Base-by-base conservation (phyloP, 2,113 vertebrate species). In the Vidua chalybeata region DNA sequence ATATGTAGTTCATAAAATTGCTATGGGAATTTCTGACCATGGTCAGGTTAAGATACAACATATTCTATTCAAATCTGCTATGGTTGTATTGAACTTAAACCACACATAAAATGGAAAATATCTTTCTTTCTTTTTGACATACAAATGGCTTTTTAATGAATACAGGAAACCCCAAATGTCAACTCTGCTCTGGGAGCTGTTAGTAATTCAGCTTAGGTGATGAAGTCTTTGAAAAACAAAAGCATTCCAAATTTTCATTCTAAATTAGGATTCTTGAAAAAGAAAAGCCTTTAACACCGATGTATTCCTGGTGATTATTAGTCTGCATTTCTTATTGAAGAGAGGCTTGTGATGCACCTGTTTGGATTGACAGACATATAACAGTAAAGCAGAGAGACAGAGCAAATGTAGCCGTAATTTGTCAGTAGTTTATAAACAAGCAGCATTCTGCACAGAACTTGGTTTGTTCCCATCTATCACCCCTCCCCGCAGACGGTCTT, bases 391-490 rank as follows among this genome's bases (percentile, higher is more conserved):
- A 84, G 33, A 52, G 19, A 84, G 45, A 84, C 35, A 52, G 19
- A 84, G 45, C n/a, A 79, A 37, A 62, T 20, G 16, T 43, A 83
- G 16, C 10, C 35, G 33, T 49, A 49, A 61, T 41, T 77, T 39
- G 22, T 31, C 6, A 74, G 11, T 27, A 37, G 24, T 39, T 89
- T 68, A 67, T 62, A 49, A 81, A 72, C 1, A 33, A 37, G 46
- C 15, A 43, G 13, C 41, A 8, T 91, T 96, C 83, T 85, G 20
- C 43, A 87, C 55, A 91, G 56, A 91, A 55, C 5, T 43, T 90
- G 8, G 4, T 67, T 74, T 73, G 21, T 16, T 1, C 26, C 27
- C 0, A 0, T 27, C 28, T 30, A 45, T 23, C 9, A 8, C 12
- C 15, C 11, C 3, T n/a, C 12, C 41, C 2, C 1, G 1, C 31